Percentiles rank a stretch among this genome's conserved stretches.
Conservation (phyloP, 2,797 vertebrate species). For the Parauchenoglanis punctatus region DNA sequence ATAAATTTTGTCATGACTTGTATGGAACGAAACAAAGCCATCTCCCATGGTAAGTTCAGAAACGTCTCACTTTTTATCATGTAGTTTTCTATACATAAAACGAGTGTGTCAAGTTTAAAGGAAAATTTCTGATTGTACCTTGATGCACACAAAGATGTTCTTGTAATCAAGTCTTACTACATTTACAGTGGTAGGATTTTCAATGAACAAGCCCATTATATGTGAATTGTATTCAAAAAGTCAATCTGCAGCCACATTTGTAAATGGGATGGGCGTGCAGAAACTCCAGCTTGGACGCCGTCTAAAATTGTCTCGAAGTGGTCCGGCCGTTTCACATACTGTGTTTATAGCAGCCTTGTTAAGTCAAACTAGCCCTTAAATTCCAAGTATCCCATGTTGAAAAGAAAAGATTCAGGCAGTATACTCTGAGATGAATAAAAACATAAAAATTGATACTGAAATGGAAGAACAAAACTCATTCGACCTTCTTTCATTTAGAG, state of each 20-base stretch:
- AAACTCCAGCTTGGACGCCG: slow-evolving; percentile 1
- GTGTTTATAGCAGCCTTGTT: slow-evolving; percentile 51
- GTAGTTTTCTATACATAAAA: neutral
- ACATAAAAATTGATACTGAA: neutral
- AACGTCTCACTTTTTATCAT: neutral
- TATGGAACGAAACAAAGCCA: neutral
- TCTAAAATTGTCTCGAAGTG: neutral
- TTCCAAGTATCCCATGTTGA: slow-evolving; percentile 25
- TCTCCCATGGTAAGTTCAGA: neutral
- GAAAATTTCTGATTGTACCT: slow-evolving; percentile 4
- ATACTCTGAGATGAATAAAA: slow-evolving; percentile 8
- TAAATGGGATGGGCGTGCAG: neutral
- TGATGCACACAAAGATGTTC: neutral
- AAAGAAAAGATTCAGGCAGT: slow-evolving; percentile 25
- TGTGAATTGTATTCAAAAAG: neutral
- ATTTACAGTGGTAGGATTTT: slow-evolving; percentile 6
- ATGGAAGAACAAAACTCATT: slow-evolving; percentile 16
- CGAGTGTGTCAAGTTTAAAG: neutral
- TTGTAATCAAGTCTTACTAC: slow-evolving; percentile 7
- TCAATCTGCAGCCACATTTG: neutral
- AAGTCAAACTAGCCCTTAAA: slow-evolving; percentile 55
- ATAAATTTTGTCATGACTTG: neutral
- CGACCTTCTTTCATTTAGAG: neutral
- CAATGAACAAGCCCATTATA: neutral
- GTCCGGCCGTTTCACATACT: slow-evolving; percentile 36